These are phyloP conservation scores for Orchestia grillus DNA, from an alignment of 1,140 invertebrate genomes.

Conservation along the genomic window DNA sequence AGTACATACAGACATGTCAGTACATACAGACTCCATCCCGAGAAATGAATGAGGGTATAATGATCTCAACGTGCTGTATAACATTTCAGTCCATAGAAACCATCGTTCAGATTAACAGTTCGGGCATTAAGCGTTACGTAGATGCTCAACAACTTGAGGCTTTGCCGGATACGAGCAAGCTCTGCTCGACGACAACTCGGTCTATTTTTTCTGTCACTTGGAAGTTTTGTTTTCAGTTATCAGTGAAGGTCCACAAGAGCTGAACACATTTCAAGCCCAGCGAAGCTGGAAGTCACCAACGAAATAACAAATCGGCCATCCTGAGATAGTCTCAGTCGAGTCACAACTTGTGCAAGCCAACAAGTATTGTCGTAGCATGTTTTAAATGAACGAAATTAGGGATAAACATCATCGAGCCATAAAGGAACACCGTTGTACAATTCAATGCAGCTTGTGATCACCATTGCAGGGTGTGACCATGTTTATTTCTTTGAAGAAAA, in stretches of 20 bases:
- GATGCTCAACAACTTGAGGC: neutral
- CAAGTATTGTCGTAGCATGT: neutral
- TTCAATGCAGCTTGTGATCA: neutral
- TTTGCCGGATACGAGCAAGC: neutral
- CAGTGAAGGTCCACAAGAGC: neutral
- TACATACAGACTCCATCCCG: neutral
- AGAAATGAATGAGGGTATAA: neutral
- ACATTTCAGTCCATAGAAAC: no score
- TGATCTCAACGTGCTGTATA: no score
- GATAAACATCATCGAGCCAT: neutral
- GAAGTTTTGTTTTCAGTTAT: neutral
- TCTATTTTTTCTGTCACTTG: neutral
- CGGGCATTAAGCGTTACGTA: neutral
- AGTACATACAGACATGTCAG: no score
- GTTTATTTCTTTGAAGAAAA: no score
- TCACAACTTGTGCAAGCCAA: neutral
- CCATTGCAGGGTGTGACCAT: no score
- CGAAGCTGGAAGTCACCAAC: neutral
- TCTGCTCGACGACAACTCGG: neutral
- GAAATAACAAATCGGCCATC: neutral
- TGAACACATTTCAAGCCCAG: neutral
- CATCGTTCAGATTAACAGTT: no score
- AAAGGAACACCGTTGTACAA: neutral
- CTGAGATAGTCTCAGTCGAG: neutral
- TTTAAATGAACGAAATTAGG: neutral